Conservation (phyloP, 2,797 vertebrate genomes). For the Lepidocolaptes lacrymiger region DNA sequence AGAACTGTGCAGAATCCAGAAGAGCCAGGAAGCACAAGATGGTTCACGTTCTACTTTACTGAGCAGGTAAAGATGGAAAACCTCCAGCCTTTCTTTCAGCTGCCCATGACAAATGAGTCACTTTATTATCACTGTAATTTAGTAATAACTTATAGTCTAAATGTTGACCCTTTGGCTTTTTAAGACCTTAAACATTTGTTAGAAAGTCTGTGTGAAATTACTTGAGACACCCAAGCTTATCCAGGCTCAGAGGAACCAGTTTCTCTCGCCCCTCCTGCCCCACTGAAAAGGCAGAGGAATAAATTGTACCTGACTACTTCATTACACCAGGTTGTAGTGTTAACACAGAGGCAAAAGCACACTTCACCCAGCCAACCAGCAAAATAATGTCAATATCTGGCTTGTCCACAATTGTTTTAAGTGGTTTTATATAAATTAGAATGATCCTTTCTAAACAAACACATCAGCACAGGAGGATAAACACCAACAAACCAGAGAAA, state of each 20-base stretch:
- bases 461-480: not conserved
- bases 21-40: not conserved
- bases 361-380: not conserved
- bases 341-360: not conserved
- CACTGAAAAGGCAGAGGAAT: not conserved
- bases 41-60: not conserved
- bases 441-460: not conserved
- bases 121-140: not conserved
- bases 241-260: not conserved
- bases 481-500: not conserved
- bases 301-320: not conserved
- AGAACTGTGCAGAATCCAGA: not conserved
- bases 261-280: not conserved
- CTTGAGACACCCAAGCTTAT: not conserved
- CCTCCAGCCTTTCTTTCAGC: not conserved
- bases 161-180: slow-evolving; percentile 4
- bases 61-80: not conserved
- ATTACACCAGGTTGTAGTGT: not conserved
- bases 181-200: not conserved
- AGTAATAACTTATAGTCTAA: not conserved
- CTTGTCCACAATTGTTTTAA: not conserved
- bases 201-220: slow-evolving; percentile 1
- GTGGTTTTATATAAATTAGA: not conserved
- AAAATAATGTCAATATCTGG: not conserved
- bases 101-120: not conserved